Base-by-base conservation (phyloP, 2,797 vertebrate species). In the Nasua narica region DNA sequence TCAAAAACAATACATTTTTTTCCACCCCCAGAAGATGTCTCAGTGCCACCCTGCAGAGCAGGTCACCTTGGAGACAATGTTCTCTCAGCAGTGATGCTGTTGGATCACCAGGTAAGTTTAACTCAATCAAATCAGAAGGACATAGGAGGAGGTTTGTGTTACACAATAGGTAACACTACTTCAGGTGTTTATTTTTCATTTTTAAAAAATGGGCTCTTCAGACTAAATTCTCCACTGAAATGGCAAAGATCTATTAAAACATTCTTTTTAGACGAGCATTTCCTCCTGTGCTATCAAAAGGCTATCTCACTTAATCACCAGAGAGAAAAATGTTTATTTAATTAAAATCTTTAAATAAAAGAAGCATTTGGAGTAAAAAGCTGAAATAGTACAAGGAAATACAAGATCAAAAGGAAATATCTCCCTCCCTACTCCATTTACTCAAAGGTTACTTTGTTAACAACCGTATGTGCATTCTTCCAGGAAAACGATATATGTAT, bases 331-430 rank as follows among this genome's bases (percentile, higher is more conserved):
- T 60, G 29, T 78, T 74, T 76, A 87, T 10, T 67, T 82, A 88
- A 90, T 87, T 52, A 27, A 86, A 79, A 78, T 79, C 15, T 94
- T 82, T n/a, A 89, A 86, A 72, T 58, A 65, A 86, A 87, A 81
- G 43, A 62, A 74, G 13, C 50, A 67, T 16, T 32, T 32, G 25
- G 14, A 37, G 48, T 79, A 62, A 93, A 43, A 76, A 94, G n/a
- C 43, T 95, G 52, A 89, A 85, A 74, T 14, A 58, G 25, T 43
- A 29, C 13, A 81, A 60, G 14, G 10, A 89, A 60, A 52, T 52
- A 56, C 43, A 62, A 86, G 93, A 74, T 29, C 50, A 65, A 93
- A 93, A 87, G 54, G 40, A 83, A 58, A n/a, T 8, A n/a, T 52
- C 40, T 69, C 43, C 35, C 23, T 16, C 13, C 16, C 62, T 70